phyloP scores from a whole-genome alignment of 2,113 vertebrate species.

The Crotalus viridis region DNA sequence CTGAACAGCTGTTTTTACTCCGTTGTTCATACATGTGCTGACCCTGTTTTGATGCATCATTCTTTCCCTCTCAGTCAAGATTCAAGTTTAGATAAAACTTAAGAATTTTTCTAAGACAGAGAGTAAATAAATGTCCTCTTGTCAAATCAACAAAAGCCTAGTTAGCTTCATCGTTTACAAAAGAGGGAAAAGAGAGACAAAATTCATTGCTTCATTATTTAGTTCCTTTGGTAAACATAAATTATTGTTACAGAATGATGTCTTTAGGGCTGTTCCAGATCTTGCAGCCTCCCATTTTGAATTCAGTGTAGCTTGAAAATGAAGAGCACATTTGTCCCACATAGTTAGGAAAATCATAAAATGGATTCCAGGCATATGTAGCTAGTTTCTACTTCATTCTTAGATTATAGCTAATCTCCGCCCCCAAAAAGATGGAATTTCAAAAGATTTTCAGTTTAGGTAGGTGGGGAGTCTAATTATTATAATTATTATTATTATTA shows the following conservation, averaged over 20 bases:
- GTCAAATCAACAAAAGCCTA: slow-evolving; percentile 26
- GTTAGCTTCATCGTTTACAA: slow-evolving; percentile 30
- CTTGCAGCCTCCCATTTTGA: background rate
- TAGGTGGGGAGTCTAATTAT: background rate
- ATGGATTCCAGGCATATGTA: background rate
- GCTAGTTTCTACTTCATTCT: slow-evolving; percentile 9
- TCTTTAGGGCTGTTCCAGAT: background rate
- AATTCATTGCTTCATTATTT: slow-evolving; percentile 24
- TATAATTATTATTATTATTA: background rate
- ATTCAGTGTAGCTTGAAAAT: slow-evolving; percentile 7
- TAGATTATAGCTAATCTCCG: background rate
- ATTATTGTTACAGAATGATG: slow-evolving; percentile 12
- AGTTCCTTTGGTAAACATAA: slow-evolving; percentile 34
- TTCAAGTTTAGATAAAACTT: background rate
- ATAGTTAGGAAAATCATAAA: slow-evolving; percentile 17
- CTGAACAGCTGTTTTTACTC: slow-evolving; percentile 35
- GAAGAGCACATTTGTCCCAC: background rate
- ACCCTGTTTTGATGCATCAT: background rate
- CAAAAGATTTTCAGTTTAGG: background rate
- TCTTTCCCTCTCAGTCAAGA: slow-evolving; percentile 13
- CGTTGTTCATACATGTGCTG: rapidly evolving
- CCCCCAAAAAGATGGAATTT: background rate
- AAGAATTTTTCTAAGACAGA: background rate
- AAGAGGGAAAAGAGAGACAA: slow-evolving; percentile 14
- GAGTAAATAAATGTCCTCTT: slow-evolving; percentile 21